Conservation (phyloP, 2,888 invertebrate species). For the Chalcosyrphus nemorum region DNA sequence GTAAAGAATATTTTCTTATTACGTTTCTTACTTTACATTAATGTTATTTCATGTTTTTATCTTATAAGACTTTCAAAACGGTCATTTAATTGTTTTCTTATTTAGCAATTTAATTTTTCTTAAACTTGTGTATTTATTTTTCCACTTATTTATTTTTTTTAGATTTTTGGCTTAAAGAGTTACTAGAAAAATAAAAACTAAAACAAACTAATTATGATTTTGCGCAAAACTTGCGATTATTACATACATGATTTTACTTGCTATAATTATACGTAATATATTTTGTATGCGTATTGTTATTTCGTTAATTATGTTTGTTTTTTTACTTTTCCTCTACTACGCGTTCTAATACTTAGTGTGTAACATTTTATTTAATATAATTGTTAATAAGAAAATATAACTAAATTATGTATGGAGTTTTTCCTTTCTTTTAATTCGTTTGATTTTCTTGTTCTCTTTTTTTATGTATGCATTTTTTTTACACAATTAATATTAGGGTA, state of each 20-base stretch:
- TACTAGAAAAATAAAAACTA: constrained; percentile 61
- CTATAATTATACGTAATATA: constrained; percentile 5
- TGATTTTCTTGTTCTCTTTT: constrained; percentile 7
- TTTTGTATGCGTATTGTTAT: constrained; percentile 32
- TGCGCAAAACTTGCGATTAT: constrained; percentile 31
- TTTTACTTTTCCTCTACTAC: constrained; percentile 4
- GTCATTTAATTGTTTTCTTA: constrained; percentile 15
- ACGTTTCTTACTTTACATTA: constrained; percentile 36
- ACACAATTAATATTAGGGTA: constrained; percentile 35
- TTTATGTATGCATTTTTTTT: constrained; percentile 6
- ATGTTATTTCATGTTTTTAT: no score
- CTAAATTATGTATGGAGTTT: constrained; percentile 38
- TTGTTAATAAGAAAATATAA: constrained; percentile 68
- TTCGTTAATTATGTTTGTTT: constrained; percentile 37
- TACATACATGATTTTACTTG: constrained; percentile 18
- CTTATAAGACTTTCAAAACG: constrained; percentile 41
- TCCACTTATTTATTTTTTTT: background rate
- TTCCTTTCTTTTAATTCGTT: constrained; percentile 49
- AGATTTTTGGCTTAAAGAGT: constrained; percentile 37
- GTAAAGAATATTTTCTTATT: constrained; percentile 63
- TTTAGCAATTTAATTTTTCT: constrained; percentile 19
- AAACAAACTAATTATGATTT: constrained; percentile 42
- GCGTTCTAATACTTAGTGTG: constrained; percentile 35
- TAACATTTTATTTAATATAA: constrained; percentile 42
- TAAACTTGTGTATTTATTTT: constrained; percentile 18